Conservation (phyloP, 2,888 invertebrate genomes). For the Drosophila mulleri region DNA sequence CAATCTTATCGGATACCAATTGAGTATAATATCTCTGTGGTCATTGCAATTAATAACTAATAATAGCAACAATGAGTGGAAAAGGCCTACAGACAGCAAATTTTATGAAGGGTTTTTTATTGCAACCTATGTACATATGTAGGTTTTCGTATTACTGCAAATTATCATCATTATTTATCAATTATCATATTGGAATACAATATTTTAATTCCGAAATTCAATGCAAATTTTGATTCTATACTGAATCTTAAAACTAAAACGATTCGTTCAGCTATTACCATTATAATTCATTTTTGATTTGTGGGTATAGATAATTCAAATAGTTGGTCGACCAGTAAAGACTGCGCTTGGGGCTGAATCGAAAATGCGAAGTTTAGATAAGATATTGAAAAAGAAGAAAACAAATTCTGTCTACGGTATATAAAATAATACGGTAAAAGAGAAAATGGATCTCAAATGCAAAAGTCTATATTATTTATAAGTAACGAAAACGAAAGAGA, state of each 20-base stretch:
- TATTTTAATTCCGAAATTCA: no score
- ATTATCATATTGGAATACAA: neutral
- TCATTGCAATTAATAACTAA: conserved; percentile 12
- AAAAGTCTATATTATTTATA: neutral
- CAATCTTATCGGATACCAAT: conserved; percentile 46
- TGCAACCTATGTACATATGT: neutral
- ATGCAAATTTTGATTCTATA: neutral
- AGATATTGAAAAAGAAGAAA: no score
- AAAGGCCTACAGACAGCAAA: neutral
- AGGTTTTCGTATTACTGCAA: neutral
- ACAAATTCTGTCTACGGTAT: no score
- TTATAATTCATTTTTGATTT: no score
- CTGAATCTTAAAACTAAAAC: neutral
- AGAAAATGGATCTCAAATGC: neutral
- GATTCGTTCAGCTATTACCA: no score
- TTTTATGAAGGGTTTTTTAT: neutral
- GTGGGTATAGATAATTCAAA: no score
- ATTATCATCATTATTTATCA: no score
- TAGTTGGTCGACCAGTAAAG: no score
- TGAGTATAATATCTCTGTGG: conserved; percentile 10
- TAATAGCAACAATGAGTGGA: neutral
- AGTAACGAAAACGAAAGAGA: neutral
- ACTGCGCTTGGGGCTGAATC: no score
- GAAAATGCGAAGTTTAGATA: no score
- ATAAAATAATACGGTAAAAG: no score